Evolutionary conservation across 2,888 invertebrate genomes (phyloP), one percentile per base, ranked within the genome.

Genomic region (Deilephila elpenor): DNA sequence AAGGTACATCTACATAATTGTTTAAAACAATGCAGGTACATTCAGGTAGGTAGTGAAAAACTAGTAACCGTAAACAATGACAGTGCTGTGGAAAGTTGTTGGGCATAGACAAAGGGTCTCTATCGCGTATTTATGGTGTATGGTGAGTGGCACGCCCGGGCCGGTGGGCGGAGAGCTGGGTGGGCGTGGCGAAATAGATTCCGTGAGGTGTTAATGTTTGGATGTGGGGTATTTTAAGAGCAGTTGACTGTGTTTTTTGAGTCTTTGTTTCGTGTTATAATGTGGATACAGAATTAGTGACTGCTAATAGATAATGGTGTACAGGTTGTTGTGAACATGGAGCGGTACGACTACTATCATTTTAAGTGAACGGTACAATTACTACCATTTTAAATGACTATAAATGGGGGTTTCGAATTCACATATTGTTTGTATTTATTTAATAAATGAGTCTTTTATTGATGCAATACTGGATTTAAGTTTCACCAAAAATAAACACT

Each of bases 131-230:
- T 64, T 64, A 80, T 83, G 82, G 75, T 29, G 29, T 29, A 25
- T 60, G 60, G 14, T 25, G 32, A 20, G 79, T 53, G 76, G 75
- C 85, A 88, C 91, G 91, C 91, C 91, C 74, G 78, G 53, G 74
- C 11, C 6, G 51, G 17, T 79, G 78, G 92, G 91, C 85, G 91
- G 83, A 81, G 82, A 74, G 76, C 77, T 1, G 25, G 73, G 77
- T 82, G 80, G 90, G 90, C 90, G 90, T 89, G 88, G 77, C 76
- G 62, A 4, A 1, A 70, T 72, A 59, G 25, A 25, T n/a, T 53
- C n/a, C 0, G 4, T 0, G 83, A 88, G 76, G 74, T 72, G 0
- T 0, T 78, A 83, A 80, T 59, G 5, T 0, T 14, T 73, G 34
- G 73, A 79, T 64, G 20, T 11, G 44, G 37, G 11, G n/a, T 2